Conservation (phyloP, 2,888 invertebrate genomes). For the Bombylius major region DNA sequence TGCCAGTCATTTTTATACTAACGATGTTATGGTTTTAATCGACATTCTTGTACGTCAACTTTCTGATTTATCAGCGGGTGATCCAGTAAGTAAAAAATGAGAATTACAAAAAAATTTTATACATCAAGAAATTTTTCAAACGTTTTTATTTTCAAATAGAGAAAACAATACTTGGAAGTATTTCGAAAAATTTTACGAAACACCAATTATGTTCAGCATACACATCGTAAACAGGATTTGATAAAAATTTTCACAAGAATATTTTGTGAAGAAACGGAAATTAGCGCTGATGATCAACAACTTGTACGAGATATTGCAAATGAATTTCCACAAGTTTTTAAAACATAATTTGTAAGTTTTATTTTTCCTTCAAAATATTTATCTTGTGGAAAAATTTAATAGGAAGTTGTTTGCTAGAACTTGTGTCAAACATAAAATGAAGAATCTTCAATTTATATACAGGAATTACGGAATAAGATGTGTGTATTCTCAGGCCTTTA, state of each 20-base stretch:
- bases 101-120: slow-evolving; percentile 6
- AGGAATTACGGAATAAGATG: too few species aligned
- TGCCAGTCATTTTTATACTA: slow-evolving; percentile 83
- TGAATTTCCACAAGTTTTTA: slow-evolving; percentile 70
- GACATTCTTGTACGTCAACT: slow-evolving; percentile 87
- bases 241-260: slow-evolving; percentile 76
- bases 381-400: too few species aligned
- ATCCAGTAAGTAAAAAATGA: slow-evolving; percentile 44
- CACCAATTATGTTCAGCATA: slow-evolving; percentile 66
- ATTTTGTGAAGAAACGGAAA: slow-evolving; percentile 68
- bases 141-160: slow-evolving; percentile 37
- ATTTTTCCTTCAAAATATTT: too few species aligned
- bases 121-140: neutral
- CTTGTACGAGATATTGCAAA: slow-evolving; percentile 69
- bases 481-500: too few species aligned
- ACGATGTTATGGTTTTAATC: slow-evolving; percentile 85
- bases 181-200: slow-evolving; percentile 70
- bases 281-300: slow-evolving; percentile 62
- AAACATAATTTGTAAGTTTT: slow-evolving; percentile 37
- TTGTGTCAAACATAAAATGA: too few species aligned
- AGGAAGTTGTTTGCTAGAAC: too few species aligned
- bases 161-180: slow-evolving; percentile 65
- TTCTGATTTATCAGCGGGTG: slow-evolving; percentile 78
- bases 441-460: too few species aligned
- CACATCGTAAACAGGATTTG: slow-evolving; percentile 68